Percentiles rank a stretch among this genome's conserved stretches.
phyloP scores from a whole-genome alignment of 2,113 vertebrate genomes.

The Mirounga angustirostris region DNA sequence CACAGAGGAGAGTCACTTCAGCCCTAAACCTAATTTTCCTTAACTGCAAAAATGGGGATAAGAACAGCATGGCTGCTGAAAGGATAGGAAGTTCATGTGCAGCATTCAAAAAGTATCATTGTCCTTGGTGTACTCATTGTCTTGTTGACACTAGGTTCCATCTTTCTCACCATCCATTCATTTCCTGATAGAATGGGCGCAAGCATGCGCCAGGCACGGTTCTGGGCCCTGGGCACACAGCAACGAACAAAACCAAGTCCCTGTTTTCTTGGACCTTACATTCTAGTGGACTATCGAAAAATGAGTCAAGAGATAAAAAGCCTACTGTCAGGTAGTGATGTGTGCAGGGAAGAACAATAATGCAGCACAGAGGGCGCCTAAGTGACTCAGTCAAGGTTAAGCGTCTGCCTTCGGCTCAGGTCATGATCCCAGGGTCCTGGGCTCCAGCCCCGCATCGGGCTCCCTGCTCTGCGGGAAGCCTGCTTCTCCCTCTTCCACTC shows the following conservation, averaged over 20 bases:
- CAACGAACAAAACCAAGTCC: background rate
- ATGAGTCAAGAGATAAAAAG: slow-evolving; percentile 2
- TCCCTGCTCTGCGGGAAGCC: no score
- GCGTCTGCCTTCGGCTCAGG: no score
- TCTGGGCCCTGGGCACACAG: background rate
- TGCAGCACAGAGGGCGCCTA: no score
- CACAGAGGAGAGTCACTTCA: background rate
- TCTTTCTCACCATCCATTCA: no score
- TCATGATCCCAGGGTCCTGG: no score
- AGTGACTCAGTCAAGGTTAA: no score
- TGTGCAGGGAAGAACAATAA: background rate
- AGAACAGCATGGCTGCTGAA: background rate
- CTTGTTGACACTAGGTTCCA: background rate
- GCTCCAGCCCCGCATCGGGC: no score
- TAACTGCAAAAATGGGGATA: background rate
- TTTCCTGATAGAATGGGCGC: no score
- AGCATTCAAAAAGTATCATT: background rate
- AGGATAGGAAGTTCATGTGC: background rate
- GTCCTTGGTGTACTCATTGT: background rate
- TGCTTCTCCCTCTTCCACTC: no score
- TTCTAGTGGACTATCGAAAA: background rate
- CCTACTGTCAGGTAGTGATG: background rate
- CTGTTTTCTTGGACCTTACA: background rate
- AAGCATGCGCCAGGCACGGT: background rate
- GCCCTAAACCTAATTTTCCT: background rate